phyloP scores from a whole-genome alignment of 2,797 vertebrate genomes.

The Lophotriccus pileatus region DNA sequence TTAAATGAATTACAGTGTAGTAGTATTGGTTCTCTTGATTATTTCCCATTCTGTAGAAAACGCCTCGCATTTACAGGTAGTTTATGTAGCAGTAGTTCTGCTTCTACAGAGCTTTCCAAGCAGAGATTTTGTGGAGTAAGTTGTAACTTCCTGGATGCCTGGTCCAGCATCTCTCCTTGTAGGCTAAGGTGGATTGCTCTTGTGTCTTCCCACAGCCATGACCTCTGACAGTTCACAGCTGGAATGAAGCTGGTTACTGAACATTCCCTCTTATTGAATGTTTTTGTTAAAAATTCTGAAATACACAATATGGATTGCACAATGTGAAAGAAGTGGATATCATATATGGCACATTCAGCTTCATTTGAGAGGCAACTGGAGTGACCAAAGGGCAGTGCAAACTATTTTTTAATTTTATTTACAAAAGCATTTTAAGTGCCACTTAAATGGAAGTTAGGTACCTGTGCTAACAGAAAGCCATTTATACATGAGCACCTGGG shows the following conservation, averaged over 20 bases:
- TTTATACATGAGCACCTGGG: neutral
- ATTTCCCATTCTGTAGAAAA: neutral
- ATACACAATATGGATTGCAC: neutral
- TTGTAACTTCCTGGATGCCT: neutral
- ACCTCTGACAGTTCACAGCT: neutral
- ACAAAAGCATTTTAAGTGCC: neutral
- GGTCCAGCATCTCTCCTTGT: neutral
- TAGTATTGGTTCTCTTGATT: conserved; percentile 10
- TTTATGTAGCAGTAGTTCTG: neutral
- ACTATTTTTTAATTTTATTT: neutral
- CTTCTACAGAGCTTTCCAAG: neutral
- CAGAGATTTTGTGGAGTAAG: neutral
- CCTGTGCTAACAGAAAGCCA: neutral
- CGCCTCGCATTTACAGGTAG: neutral
- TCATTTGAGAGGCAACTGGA: neutral
- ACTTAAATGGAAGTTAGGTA: neutral
- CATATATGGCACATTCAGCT: neutral
- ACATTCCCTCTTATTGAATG: neutral
- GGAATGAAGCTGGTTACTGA: neutral
- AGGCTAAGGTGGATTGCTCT: neutral
- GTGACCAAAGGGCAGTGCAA: neutral
- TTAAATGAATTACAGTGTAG: neutral
- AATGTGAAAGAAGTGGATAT: neutral
- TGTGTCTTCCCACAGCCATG: neutral
- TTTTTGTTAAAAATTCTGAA: neutral